Evolutionary conservation across 1,140 invertebrate species (phyloP).

Genomic region (Hyles euphorbiae): DNA sequence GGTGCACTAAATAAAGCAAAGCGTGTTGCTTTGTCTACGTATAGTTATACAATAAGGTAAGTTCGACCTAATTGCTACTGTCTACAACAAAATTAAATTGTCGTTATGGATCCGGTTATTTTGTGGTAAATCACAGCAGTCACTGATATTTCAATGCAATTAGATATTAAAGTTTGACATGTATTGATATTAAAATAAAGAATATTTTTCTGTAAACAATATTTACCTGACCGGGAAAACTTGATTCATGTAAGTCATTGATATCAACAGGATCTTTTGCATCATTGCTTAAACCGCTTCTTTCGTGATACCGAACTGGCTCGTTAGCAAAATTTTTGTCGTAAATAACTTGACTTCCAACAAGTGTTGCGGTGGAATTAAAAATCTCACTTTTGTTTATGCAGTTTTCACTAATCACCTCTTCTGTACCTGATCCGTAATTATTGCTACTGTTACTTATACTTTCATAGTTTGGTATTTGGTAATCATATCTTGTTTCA

Average conservation of each 20-base stretch:
- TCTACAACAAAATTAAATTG: slow-evolving; percentile 58
- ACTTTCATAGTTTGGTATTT: slow-evolving; percentile 57
- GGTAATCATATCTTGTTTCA: slow-evolving; percentile 58
- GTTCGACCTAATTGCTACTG: slow-evolving; percentile 46
- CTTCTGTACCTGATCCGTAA: slow-evolving; percentile 44
- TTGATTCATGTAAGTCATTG: slow-evolving; percentile 46
- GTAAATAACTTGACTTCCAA: slow-evolving; percentile 43
- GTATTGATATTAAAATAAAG: slow-evolving; percentile 2
- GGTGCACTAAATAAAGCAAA: slow-evolving; percentile 2
- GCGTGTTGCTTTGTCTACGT: slow-evolving; percentile 30
- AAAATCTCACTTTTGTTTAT: slow-evolving; percentile 41
- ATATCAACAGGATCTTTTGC: slow-evolving; percentile 51
- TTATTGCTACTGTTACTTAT: slow-evolving; percentile 55
- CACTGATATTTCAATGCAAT: slow-evolving; percentile 11
- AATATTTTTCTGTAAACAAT: slow-evolving; percentile 4
- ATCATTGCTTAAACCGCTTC: slow-evolving; percentile 39
- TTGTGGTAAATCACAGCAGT: slow-evolving; percentile 49
- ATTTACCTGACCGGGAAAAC: slow-evolving; percentile 59
- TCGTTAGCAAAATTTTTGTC: slow-evolving; percentile 51
- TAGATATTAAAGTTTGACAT: neutral
- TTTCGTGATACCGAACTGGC: slow-evolving; percentile 43
- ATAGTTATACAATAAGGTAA: slow-evolving; percentile 38
- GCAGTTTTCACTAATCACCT: slow-evolving; percentile 44
- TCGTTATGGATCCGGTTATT: slow-evolving; percentile 63
- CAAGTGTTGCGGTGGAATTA: slow-evolving; percentile 26